Base-by-base conservation (phyloP, 1,140 invertebrate species). In the Drosophila melanica region DNA sequence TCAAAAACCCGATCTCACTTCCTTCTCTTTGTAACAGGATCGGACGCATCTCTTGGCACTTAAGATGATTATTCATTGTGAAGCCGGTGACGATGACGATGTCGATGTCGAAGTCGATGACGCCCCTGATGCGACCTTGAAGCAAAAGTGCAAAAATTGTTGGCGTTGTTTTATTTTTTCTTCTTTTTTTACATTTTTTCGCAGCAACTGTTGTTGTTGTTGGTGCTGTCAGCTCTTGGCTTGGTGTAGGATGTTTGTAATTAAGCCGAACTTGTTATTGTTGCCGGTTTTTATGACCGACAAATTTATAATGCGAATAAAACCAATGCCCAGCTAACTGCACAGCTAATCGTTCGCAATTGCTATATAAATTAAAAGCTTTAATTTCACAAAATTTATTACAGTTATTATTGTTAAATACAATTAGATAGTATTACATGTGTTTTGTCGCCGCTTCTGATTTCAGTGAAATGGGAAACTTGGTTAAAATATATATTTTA, bases 201-300 rank as follows among this genome's bases (percentile, higher is more conserved):
- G 63, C 39, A 68, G 14, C 47, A 59, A 35, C 41, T 55, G 33
- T 55, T 63, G 8, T 42, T 70, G 50, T 14, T 68, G 51, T 20
- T 59, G 62, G 2, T 64, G 51, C 35, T 45, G 14, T 23, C 57
- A 47, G 30, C 45, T 62, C 70, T 55, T 66, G 30, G 11, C 20
- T 27, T 30, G 18, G 79, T 86, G 82, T 86, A 82, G 82, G 84
- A 78, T 87, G 82, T 71, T 44, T 82, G 82, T 72, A 87, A 87
- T 87, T 87, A 87, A 87, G 64, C 78, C 87, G 75, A 86, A 87
- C 79, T 30, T 50, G 47, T 85, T 85, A 73, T 77, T 76, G 74
- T 77, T 66, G 74, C 70, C 77, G 81, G 77, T 85, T 85, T 82
- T 86, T 81, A 87, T 72, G 75, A 75, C 70, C 64, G 60, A 75